Percentiles rank a stretch among this genome's conserved stretches.
Conservation (phyloP, 1,140 invertebrate species). For the Eufriesea mexicana region DNA sequence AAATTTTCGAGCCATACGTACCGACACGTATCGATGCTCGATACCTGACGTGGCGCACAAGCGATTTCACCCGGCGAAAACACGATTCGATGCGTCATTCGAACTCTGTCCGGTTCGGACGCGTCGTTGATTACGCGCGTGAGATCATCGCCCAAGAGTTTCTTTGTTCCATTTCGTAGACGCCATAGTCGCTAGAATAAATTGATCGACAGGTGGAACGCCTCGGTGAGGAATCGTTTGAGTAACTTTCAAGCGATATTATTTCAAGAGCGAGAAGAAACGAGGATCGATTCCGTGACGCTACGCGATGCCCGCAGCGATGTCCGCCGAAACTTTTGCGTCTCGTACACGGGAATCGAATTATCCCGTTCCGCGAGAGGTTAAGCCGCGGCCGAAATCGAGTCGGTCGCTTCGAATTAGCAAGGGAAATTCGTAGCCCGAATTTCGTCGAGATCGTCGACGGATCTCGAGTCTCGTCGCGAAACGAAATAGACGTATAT, state of each 20-base stretch:
- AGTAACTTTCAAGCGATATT: background rate
- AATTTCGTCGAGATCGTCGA: no score
- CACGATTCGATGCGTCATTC: slow-evolving; percentile 36
- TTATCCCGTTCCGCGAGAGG: background rate
- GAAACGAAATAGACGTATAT: no score
- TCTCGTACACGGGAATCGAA: slow-evolving; percentile 20
- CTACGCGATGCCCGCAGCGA: background rate
- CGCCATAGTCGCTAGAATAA: background rate
- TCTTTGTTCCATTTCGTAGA: slow-evolving; percentile 24
- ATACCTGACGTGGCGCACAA: background rate
- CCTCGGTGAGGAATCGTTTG: background rate
- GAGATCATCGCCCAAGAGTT: background rate
- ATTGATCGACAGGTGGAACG: slow-evolving; percentile 20
- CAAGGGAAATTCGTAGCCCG: no score
- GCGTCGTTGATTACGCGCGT: background rate
- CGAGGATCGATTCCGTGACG: background rate
- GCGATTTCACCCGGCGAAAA: slow-evolving; percentile 41
- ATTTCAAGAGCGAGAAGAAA: background rate
- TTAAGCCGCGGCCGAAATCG: background rate
- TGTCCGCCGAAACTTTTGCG: background rate
- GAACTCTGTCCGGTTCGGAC: background rate
- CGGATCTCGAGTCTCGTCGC: no score
- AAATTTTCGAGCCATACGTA: background rate
- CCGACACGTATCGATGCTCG: slow-evolving; percentile 18
- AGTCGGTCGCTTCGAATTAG: no score